Evolutionary conservation across 2,797 vertebrate species (phyloP).

Genomic region (Sciurus carolinensis): DNA sequence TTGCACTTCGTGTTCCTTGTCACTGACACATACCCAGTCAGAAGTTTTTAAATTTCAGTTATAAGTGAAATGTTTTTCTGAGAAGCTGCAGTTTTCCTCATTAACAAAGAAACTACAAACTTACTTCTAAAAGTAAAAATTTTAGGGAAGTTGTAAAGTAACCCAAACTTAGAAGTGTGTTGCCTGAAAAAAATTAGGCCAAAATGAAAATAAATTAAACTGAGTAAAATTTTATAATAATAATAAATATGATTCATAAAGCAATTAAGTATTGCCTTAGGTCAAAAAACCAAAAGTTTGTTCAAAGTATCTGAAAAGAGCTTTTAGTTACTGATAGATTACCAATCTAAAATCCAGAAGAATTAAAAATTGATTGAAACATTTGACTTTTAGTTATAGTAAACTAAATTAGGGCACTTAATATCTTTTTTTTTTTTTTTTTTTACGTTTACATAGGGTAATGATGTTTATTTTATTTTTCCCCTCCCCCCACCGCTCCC

Average conservation of each 20-base stretch:
- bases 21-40: conserved; percentile 50
- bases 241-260: conserved; percentile 60
- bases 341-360: conserved; percentile 49
- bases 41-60: conserved; percentile 75
- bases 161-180: conserved; percentile 60
- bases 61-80: conserved; percentile 67
- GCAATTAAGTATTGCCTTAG: conserved; percentile 46
- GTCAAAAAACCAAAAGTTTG: conserved; percentile 18
- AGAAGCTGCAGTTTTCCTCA: conserved; percentile 54
- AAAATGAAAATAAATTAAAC: conserved; percentile 67
- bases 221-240: conserved; percentile 59
- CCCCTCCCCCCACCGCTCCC: too few species aligned
- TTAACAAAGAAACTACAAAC: conserved; percentile 64
- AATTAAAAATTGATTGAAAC: conserved; percentile 11
- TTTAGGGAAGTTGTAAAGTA: conserved; percentile 57
- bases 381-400: conserved; percentile 45
- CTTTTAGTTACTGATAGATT: conserved; percentile 47
- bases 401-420: not conserved
- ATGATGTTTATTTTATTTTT: too few species aligned
- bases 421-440: too few species aligned
- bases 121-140: conserved; percentile 70
- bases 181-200: conserved; percentile 42
- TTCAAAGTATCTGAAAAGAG: conserved; percentile 28
- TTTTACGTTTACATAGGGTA: too few species aligned
- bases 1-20: conserved; percentile 57